Percentiles rank a stretch among this genome's conserved stretches.
These are phyloP conservation scores for Orchesella cincta DNA, from an alignment of 1,140 invertebrate species.

Conservation along the genomic window DNA sequence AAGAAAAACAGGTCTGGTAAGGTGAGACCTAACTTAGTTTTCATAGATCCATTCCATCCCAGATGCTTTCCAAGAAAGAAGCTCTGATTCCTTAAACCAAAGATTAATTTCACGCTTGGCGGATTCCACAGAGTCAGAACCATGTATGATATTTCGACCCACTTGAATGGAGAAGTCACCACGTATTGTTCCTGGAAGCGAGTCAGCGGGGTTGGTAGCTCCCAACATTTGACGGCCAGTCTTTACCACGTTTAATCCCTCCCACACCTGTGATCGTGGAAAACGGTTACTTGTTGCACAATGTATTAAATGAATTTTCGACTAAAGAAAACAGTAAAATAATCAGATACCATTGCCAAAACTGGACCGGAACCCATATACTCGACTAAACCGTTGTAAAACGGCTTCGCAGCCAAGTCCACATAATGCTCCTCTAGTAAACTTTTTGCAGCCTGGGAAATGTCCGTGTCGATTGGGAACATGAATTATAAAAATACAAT, in stretches of 20 bases:
- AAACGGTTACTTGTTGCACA: not conserved
- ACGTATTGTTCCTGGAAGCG: slow-evolving; percentile 66
- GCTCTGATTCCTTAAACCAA: slow-evolving; percentile 91
- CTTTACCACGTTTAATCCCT: slow-evolving; percentile 65
- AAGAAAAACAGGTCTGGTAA: not conserved
- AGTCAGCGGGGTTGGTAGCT: slow-evolving; percentile 65
- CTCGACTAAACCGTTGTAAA: slow-evolving; percentile 89
- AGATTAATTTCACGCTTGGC: slow-evolving; percentile 92
- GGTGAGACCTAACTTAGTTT: too few species aligned
- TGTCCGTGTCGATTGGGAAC: too few species aligned
- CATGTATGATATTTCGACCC: slow-evolving; percentile 81
- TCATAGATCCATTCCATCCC: slow-evolving; percentile 85
- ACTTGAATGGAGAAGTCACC: slow-evolving; percentile 68
- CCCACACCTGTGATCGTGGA: slow-evolving; percentile 61
- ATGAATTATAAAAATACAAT: not conserved
- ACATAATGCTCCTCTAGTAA: slow-evolving; percentile 85
- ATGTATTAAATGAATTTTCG: not conserved
- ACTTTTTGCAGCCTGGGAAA: slow-evolving; percentile 67
- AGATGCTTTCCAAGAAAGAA: slow-evolving; percentile 77
- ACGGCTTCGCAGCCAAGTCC: slow-evolving; percentile 80
- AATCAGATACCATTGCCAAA: slow-evolving; percentile 81
- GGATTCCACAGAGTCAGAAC: slow-evolving; percentile 93
- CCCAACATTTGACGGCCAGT: slow-evolving; percentile 66
- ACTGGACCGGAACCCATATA: slow-evolving; percentile 98
- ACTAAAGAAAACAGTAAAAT: not conserved